These are phyloP conservation scores for Simalia tracyae DNA, from an alignment of 2,797 vertebrate species.

Conservation along the genomic window DNA sequence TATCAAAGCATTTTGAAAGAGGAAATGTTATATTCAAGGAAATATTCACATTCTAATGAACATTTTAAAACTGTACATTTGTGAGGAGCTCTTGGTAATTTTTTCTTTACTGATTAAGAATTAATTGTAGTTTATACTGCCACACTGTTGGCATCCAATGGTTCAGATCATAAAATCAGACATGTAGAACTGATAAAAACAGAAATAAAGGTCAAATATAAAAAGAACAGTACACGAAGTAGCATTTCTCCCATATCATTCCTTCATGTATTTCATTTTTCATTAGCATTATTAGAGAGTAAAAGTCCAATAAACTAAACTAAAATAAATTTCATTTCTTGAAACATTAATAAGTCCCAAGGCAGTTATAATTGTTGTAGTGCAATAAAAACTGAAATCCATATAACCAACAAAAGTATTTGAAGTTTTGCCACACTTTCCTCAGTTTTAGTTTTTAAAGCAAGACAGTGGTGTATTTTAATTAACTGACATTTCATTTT, in stretches of 20 bases:
- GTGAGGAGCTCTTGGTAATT: too few species aligned
- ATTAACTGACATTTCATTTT: slow-evolving; percentile 76
- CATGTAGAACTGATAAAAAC: too few species aligned
- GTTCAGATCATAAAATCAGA: too few species aligned
- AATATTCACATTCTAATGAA: not conserved
- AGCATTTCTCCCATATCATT: slow-evolving; percentile 55
- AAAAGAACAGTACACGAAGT: not conserved
- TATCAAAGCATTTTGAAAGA: not conserved
- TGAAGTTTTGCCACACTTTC: slow-evolving; percentile 64
- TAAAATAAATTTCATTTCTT: slow-evolving; percentile 74
- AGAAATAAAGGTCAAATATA: not conserved
- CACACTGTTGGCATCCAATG: too few species aligned
- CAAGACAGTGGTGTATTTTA: slow-evolving; percentile 69
- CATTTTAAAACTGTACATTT: not conserved
- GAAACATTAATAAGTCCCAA: slow-evolving; percentile 67
- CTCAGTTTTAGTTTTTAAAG: slow-evolving; percentile 32
- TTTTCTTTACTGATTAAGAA: too few species aligned
- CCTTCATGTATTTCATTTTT: slow-evolving; percentile 63
- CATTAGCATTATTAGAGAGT: slow-evolving; percentile 62
- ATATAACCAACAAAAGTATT: slow-evolving; percentile 53
- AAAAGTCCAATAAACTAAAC: slow-evolving; percentile 62
- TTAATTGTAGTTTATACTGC: too few species aligned
- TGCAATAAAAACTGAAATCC: slow-evolving; percentile 49
- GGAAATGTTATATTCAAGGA: not conserved
- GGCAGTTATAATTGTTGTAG: slow-evolving; percentile 57